Base-by-base conservation (phyloP, 37 sponge, comb jelly and placozoan species). In the Beroe ovata region DNA sequence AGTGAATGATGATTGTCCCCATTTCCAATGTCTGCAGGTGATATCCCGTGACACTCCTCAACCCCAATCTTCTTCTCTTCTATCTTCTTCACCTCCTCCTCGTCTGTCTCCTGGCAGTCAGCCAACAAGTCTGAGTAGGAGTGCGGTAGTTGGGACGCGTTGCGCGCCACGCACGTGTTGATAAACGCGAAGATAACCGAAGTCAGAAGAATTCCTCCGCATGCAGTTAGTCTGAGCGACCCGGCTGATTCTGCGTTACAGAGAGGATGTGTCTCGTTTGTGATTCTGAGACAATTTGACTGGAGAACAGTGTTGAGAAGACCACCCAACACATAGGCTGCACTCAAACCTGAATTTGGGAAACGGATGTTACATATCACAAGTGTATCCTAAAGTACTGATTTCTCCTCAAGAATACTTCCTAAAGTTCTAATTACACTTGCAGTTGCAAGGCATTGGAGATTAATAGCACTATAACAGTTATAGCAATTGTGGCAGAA, bases 301-400 rank as follows among this genome's bases (percentile, higher is more conserved):
- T 69, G 38, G 1, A 35, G 18, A 8, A 69, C 4, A 38, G 25
- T 35, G 36, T 29, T 16, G 6, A 69, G 20, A 16, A 69, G 71
- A 14, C 18, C 19, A 2, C 71, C 71, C 8, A 69, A 21, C 71
- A 69, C 25, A 25, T 69, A 69, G 6, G 71, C 18, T 16, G 71
- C 71, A 38, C 32, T 69, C 19, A 69, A 14, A 36, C 71, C 71
- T 69, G 71, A n/a, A n/a, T n/a, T n/a, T n/a, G n/a, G n/a, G n/a
- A n/a, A n/a, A n/a, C n/a, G n/a, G n/a, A n/a, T n/a, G n/a, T n/a
- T n/a, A n/a, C n/a, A n/a, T n/a, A n/a, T n/a, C n/a, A n/a, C n/a
- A n/a, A n/a, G n/a, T n/a, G n/a, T n/a, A n/a, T n/a, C n/a, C n/a
- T n/a, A n/a, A n/a, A n/a, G n/a, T n/a, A n/a, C n/a, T n/a, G n/a